phyloP scores from a whole-genome alignment of 2,888 invertebrate genomes.

The Ichneumoninae sp. region DNA sequence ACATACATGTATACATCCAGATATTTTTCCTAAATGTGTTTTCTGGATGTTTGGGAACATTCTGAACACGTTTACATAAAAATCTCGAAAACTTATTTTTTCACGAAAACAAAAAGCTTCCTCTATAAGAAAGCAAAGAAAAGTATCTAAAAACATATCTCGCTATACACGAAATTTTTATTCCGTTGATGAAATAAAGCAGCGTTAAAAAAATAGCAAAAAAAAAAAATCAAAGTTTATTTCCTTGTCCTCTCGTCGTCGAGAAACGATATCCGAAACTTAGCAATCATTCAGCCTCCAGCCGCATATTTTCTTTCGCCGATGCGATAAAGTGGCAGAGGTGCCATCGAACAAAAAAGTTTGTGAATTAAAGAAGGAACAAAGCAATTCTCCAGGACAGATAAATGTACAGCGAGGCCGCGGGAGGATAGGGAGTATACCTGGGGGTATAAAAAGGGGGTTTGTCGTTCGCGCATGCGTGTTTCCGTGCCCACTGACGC shows the following conservation, averaged over 20 bases:
- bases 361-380: slow-evolving; percentile 3
- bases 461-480: slow-evolving; percentile 62
- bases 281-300: background rate
- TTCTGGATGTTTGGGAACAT: too few species aligned
- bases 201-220: background rate
- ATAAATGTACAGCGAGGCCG: background rate
- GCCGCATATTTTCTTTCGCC: background rate
- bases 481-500: slow-evolving; percentile 25
- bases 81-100: too few species aligned
- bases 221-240: background rate
- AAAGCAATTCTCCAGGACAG: background rate
- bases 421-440: slow-evolving; percentile 4
- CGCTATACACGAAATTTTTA: background rate
- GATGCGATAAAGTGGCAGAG: background rate
- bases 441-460: slow-evolving; percentile 25
- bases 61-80: too few species aligned
- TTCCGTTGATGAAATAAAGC: background rate
- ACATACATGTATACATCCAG: too few species aligned
- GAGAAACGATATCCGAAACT: background rate
- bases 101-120: too few species aligned
- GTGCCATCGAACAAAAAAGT: background rate
- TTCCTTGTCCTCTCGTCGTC: background rate
- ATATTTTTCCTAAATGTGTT: too few species aligned
- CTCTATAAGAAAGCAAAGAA: too few species aligned
- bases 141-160: background rate